phyloP scores from a whole-genome alignment of 35 echinoderm and acorn worm genomes.

The Stichopus chloronotus region DNA sequence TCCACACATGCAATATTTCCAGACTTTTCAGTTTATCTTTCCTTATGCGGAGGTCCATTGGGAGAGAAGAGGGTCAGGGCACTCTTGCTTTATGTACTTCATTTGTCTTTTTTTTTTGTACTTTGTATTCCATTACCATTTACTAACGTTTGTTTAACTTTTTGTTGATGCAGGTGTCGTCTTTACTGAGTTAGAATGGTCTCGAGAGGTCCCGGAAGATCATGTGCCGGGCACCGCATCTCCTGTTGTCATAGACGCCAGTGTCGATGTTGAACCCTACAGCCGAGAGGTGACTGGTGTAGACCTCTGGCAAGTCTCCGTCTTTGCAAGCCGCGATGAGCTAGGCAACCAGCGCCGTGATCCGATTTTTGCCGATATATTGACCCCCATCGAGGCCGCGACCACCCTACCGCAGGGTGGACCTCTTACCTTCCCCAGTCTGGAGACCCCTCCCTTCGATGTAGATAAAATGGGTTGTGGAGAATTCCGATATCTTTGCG shows the following conservation, averaged over 20 bases:
- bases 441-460: conserved; percentile 50
- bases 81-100: too few species aligned
- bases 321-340: conserved; percentile 47
- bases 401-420: conserved; percentile 48
- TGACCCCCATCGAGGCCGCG: conserved; percentile 53
- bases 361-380: conserved; percentile 34
- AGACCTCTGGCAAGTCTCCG: conserved; percentile 50
- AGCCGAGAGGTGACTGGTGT: conserved; percentile 31
- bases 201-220: conserved; percentile 48
- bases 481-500: conserved; percentile 55
- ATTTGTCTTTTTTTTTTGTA: too few species aligned
- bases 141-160: too few species aligned
- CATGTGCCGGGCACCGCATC: conserved; percentile 36
- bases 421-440: conserved; percentile 22
- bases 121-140: too few species aligned
- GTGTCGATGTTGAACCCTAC: conserved; percentile 43
- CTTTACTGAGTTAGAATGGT: conserved; percentile 57
- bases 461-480: conserved; percentile 65
- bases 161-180: conserved; percentile 42
- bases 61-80: too few species aligned
- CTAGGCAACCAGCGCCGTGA: conserved; percentile 34
- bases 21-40: too few species aligned
- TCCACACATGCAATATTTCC: too few species aligned
- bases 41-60: too few species aligned
- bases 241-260: conserved; percentile 27